Conservation (phyloP, 2,113 vertebrate genomes). For the Sardina pilchardus region DNA sequence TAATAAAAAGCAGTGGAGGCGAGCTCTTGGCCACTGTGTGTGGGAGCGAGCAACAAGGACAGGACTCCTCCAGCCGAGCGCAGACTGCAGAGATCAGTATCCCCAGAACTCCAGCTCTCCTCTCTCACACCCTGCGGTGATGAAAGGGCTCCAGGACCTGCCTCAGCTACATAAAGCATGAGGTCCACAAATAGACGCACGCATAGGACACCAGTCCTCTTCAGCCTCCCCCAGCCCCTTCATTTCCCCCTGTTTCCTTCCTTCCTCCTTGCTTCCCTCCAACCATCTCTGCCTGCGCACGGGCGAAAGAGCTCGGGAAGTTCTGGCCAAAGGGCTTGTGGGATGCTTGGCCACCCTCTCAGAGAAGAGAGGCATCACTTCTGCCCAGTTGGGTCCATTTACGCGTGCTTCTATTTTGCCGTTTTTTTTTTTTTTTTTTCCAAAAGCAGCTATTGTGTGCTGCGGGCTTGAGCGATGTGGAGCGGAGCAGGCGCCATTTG, state of each 20-base stretch:
- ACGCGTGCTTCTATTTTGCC: slow-evolving; percentile 51
- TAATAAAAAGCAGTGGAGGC: not conserved
- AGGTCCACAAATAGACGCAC: not conserved
- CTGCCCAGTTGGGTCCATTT: slow-evolving; percentile 62
- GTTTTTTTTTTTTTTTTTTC: too few species aligned
- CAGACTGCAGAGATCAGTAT: too few species aligned
- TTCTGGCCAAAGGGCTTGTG: not conserved
- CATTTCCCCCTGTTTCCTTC: slow-evolving; percentile 27
- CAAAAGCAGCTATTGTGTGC: slow-evolving; percentile 43
- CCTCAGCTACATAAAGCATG: not conserved
- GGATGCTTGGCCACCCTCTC: not conserved
- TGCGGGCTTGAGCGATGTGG: slow-evolving; percentile 38
- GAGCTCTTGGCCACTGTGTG: not conserved
- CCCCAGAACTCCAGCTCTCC: not conserved
- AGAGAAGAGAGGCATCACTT: slow-evolving; percentile 40
- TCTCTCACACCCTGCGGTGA: not conserved
- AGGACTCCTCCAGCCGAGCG: not conserved
- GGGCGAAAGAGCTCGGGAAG: not conserved
- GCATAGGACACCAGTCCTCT: not conserved
- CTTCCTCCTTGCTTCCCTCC: not conserved
- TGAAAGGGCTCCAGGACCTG: not conserved
- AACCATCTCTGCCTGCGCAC: not conserved
- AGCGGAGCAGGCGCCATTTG: slow-evolving; percentile 60
- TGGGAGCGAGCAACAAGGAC: not conserved
- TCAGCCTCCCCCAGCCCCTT: not conserved